phyloP scores from a whole-genome alignment of 2,888 invertebrate species.

The Hermaeophaga mercurialis region DNA sequence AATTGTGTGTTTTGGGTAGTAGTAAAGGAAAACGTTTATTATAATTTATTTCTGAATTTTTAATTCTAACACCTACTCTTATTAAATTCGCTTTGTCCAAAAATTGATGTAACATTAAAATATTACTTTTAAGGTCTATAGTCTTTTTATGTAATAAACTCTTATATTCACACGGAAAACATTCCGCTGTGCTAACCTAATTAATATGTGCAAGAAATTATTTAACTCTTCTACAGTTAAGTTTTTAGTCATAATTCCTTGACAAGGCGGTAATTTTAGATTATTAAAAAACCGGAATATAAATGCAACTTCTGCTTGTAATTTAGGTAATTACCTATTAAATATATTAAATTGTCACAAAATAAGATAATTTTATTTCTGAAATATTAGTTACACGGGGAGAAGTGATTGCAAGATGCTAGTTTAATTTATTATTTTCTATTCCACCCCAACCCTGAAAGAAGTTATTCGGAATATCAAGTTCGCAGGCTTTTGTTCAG shows the following conservation, averaged over 20 bases:
- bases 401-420: background rate
- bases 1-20: background rate
- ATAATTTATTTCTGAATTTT: background rate
- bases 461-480: background rate
- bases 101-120: background rate
- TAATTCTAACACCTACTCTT: background rate
- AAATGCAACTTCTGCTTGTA: no score
- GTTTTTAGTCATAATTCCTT: background rate
- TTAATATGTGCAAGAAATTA: no score
- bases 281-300: background rate
- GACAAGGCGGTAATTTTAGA: conserved; percentile 3
- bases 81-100: background rate
- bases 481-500: conserved; percentile 4
- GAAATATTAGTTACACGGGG: background rate
- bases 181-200: background rate
- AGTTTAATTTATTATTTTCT: background rate
- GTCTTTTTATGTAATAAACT: background rate
- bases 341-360: background rate
- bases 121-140: background rate
- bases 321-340: background rate
- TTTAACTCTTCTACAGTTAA: background rate
- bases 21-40: background rate
- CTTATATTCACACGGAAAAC: background rate
- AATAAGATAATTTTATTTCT: background rate
- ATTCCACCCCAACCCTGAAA: background rate